Evolutionary conservation across 2,797 vertebrate genomes (phyloP), one percentile per base, ranked within the genome.

Genomic region (Paramormyrops hopkinsi): DNA sequence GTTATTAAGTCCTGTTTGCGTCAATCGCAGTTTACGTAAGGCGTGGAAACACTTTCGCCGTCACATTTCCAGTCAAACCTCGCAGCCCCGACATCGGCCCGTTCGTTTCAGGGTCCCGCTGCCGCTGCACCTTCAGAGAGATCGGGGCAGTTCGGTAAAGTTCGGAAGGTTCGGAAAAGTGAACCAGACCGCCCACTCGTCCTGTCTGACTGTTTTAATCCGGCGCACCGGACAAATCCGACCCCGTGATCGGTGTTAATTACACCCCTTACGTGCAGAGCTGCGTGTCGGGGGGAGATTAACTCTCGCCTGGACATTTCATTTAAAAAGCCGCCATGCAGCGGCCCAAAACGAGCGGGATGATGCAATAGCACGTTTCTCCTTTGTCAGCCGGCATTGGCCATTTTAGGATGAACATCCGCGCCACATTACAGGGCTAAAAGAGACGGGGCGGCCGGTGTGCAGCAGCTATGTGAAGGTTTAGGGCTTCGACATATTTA

Each of bases 281-380:
- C 48, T 46, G 73, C 33, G 25, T 17, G 22, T 9, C 3, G 59
- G 11, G 9, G 12, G 4, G 29, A 76, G 29, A 76, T 76, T 76
- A 79, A 41, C 73, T 79, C 17, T 44, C 37, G 17, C 17, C 62
- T 37, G 73, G 7, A n/a, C 37, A 79, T 44, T 41, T 79, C 37
- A 37, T 73, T 73, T 5, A 73, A 73, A 73, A 33, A 73, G 29
- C 25, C 65, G 29, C 65, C 29, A 33, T 37, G 44, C 79, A 84
- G 19, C 79, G 3, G n/a, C 46, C 50, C 50, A 25, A 46, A 51
- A 17, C 14, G 73, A 25, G 44, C 37, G 22, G 22, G 83, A 53
- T 86, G 83, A 86, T 53, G 83, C 83, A 86, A 86, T 33, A 46
- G 19, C 83, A 86, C 48, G 73, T 79, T 79, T 79, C 73, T 19